phyloP scores from a whole-genome alignment of 1,140 invertebrate genomes.

The Cydia strobilella region DNA sequence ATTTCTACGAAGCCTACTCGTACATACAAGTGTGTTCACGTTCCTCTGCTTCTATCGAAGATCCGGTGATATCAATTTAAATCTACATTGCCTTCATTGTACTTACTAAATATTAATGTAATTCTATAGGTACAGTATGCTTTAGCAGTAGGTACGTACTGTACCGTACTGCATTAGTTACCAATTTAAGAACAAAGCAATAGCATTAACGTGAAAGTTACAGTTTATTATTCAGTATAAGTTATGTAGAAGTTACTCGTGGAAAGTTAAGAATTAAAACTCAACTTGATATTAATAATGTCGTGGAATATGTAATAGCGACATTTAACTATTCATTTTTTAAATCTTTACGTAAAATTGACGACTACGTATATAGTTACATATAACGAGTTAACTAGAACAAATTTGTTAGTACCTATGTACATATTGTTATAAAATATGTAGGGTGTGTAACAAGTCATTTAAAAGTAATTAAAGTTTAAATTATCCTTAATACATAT shows the following conservation, averaged over 20 bases:
- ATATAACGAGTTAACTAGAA: neutral
- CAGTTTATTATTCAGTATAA: neutral
- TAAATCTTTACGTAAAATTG: neutral
- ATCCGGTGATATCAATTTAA: neutral
- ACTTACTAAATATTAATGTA: neutral
- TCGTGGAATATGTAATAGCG: neutral
- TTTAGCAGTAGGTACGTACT: neutral
- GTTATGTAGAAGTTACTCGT: neutral
- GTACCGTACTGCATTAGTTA: neutral
- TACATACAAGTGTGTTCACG: conserved; percentile 4
- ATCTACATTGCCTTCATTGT: conserved; percentile 16
- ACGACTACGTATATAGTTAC: neutral
- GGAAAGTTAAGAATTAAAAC: neutral
- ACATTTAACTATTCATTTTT: neutral
- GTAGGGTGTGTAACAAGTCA: neutral
- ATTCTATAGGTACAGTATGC: neutral
- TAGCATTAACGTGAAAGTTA: neutral
- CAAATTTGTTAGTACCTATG: neutral
- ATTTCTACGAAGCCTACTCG: neutral
- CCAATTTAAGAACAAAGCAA: neutral
- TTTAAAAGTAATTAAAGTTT: neutral
- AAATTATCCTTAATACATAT: neutral
- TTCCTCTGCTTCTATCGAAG: neutral
- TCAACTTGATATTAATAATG: neutral
- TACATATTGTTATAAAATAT: conserved; percentile 2